Base-by-base conservation (phyloP, 2,888 invertebrate species). In the Cantharis flavilabris region DNA sequence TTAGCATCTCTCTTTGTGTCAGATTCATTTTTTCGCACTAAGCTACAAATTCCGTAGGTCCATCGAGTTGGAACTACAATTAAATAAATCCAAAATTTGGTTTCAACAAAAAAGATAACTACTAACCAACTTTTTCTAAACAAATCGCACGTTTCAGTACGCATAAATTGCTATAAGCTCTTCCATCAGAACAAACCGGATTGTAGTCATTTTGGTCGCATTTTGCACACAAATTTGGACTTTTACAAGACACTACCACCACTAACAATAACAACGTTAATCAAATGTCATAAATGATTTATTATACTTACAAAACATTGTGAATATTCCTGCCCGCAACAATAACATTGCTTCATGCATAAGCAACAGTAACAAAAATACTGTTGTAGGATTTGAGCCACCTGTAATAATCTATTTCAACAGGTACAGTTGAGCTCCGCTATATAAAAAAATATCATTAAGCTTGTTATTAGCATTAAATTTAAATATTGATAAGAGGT, bases 171-270 rank as follows among this genome's bases (percentile, higher is more conserved):
- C 14, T 64, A 14, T 75, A 80, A 5, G 76, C 76, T 28, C 64
- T 78, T 10, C 78, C 78, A 62, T 71, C 64, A 1, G 76, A 69
- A 70, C 78, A 80, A 65, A 80, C 73, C 10, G 80, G 80, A 10
- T 75, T 72, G 62, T 80, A 80, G 18, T 80, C 78, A 14, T 78
- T 75, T 28, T 67, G 69, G 16, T 78, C 70, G 69, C 80, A 80
- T 28, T 26, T 26, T 16, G 28, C 18, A 28, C 75, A 75, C 10
- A 23, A 3, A 3, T 20, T 1, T 67, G 33, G 9, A 69, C 28
- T 64, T 30, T 20, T 16, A 69, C 9, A 13, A 5, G 16, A 13
- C 13, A 63, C 30, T 13, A 10, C 62, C 23, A 65, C 9, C n/a
- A 67, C 72, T 72, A 20, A 67, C 7, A 49, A 49, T n/a, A n/a